Percentiles rank a stretch among this genome's conserved stretches.
These are phyloP conservation scores for Lysandra bellargus DNA, from an alignment of 2,888 invertebrate genomes.

Conservation along the genomic window DNA sequence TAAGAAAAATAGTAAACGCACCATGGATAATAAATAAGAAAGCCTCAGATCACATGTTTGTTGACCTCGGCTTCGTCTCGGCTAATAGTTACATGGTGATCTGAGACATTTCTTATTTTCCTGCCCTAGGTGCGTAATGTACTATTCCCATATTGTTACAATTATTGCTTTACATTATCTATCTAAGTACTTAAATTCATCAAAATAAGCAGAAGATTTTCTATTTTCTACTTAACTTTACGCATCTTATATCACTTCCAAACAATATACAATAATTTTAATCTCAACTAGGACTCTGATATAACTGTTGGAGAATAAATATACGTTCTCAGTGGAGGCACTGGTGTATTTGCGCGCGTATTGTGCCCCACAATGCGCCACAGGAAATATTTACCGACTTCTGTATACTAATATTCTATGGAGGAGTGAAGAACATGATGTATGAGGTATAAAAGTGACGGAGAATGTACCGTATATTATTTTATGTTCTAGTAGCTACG, in stretches of 20 bases:
- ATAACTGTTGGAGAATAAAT: background rate
- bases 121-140: no score
- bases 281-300: background rate
- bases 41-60: no score
- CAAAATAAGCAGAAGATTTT: background rate
- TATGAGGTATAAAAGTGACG: no score
- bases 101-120: no score
- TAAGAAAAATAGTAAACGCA: no score
- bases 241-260: background rate
- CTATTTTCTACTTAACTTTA: background rate
- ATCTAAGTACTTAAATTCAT: background rate
- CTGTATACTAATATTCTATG: background rate
- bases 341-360: constrained; percentile 76
- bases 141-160: no score
- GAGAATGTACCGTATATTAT: no score
- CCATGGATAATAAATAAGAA: no score
- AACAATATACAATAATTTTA: background rate
- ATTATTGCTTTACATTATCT: background rate
- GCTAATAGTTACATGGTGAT: no score
- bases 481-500: no score
- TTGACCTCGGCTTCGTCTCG: no score
- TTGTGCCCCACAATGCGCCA: constrained; percentile 55
- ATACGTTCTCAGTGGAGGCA: constrained; percentile 47
- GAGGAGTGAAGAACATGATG: background rate
- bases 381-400: constrained; percentile 17